Evolutionary conservation across 2,888 invertebrate genomes (phyloP), one percentile per base, ranked within the genome.

Genomic region (Stenurella melanura): DNA sequence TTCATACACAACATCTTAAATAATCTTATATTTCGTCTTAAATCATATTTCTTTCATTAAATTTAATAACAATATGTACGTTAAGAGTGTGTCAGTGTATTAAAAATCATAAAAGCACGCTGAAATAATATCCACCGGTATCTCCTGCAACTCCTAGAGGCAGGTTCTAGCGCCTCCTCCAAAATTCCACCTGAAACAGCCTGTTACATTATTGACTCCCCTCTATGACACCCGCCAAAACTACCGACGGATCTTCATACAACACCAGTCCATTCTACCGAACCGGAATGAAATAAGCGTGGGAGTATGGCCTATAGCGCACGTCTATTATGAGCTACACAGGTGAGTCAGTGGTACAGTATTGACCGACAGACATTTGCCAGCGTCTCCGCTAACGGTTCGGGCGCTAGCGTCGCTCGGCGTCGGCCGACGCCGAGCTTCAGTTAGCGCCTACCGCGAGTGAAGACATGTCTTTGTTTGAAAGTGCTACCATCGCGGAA

Each of bases 361-460:
- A 89, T 89, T 88, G 89, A 89, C 89, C 89, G 87, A 87, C 85
- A 84, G 84, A 83, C 88, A 88, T 87, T 88, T 88, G 86, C 82
- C 80, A 84, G 87, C 88, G 87, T 88, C 88, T 85, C 88, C 89
- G 88, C 86, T 85, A 82, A 85, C 81, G 85, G 86, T 81, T 83
- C 86, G 86, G 88, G 89, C 88, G 88, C 88, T 87, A 86, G 85
- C 87, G 87, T 88, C 89, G 89, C 87, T 84, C 85, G 86, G 85
- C 88, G 88, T 84, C 85, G 81, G 78, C 82, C 82, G 85, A 84
- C 88, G 88, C 86, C 87, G 85, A 85, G 87, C 87, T 86, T 86
- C 87, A 89, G 89, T 89, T 85, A 87, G 88, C 88, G 88, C 87
- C 87, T 82, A 85, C 84, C 87, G 88, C 85, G 87, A 85, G 88